Evolutionary conservation across 35 echinoderm and acorn worm genomes (phyloP), one percentile per base, ranked within the genome.

Genomic region (Ophiothrix spiculata): DNA sequence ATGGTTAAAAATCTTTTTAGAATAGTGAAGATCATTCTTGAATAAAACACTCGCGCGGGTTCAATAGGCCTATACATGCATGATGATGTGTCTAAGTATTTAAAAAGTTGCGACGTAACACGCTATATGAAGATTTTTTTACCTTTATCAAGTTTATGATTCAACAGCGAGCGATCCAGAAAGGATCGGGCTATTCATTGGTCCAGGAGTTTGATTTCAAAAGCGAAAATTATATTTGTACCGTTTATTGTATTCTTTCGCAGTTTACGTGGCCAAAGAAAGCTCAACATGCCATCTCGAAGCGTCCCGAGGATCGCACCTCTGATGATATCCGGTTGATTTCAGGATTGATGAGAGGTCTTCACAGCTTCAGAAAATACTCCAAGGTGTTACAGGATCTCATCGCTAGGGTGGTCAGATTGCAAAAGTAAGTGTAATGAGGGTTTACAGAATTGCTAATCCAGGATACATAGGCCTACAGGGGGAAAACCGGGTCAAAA

Each of bases 361-460:
- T 94, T 32, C 85, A 99, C 39, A 99, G 96, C 75, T 99, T 99
- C 16, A 76, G 96, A 35, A 99, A 99, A 87, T 99, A 99, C 79
- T 86, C 88, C 33, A 79, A 63, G 42, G 60, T 42, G 32, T 84
- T 89, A 21, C 96, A 99, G 73, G 56, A 86, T 36, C 89, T 99
- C 16, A 94, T 99, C 32, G 81, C 81, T 60, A 94, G 89, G 60
- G 96, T 99, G 12, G 86, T 94, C 6, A 39, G 96, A 29, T 90
- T 85, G 45, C 45, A 93, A 28, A 98, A 88, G 95, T 98, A 78
- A 84, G 90, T 86, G 78, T 10, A 35, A 80, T 54, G 8, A 21
- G n/a, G n/a, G n/a, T n/a, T n/a, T n/a, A n/a, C n/a, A n/a, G n/a
- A n/a, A n/a, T n/a, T n/a, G n/a, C n/a, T n/a, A n/a, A n/a, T n/a